phyloP scores from a whole-genome alignment of 2,888 invertebrate genomes.

The Hydraecia micacea region DNA sequence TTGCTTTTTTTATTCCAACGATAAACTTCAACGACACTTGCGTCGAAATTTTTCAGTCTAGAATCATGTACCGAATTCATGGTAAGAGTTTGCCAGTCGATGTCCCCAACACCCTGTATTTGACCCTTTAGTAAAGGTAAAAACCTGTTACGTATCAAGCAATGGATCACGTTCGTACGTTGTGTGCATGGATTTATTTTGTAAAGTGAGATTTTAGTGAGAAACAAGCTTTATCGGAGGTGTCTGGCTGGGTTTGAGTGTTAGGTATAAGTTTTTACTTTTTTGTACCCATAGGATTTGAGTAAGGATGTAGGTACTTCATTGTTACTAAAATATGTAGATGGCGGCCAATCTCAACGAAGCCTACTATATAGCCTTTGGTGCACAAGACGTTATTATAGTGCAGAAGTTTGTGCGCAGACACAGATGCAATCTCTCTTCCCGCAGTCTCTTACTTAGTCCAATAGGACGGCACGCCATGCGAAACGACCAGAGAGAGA shows the following conservation, averaged over 20 bases:
- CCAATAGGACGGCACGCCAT: no score
- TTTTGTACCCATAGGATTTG: neutral
- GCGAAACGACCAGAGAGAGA: neutral
- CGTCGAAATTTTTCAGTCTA: neutral
- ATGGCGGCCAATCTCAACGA: neutral
- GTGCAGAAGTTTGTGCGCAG: neutral
- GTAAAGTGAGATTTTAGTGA: conserved; percentile 15
- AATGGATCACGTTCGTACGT: conserved; percentile 44
- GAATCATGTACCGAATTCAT: neutral
- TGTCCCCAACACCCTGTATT: neutral
- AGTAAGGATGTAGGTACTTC: neutral
- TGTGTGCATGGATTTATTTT: conserved; percentile 46
- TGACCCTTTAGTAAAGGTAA: conserved; percentile 24
- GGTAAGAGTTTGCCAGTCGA: neutral
- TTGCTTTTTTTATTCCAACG: neutral
- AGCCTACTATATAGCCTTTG: neutral
- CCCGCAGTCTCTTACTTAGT: no score
- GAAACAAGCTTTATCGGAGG: conserved; percentile 17
- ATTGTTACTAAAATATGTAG: neutral
- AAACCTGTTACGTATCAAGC: conserved; percentile 57
- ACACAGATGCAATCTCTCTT: neutral
- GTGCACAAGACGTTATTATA: neutral
- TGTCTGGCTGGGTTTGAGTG: neutral
- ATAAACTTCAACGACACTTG: neutral
- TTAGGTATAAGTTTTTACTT: conserved; percentile 5